These are phyloP conservation scores for Troides helena DNA, from an alignment of 2,888 invertebrate genomes.

Conservation along the genomic window DNA sequence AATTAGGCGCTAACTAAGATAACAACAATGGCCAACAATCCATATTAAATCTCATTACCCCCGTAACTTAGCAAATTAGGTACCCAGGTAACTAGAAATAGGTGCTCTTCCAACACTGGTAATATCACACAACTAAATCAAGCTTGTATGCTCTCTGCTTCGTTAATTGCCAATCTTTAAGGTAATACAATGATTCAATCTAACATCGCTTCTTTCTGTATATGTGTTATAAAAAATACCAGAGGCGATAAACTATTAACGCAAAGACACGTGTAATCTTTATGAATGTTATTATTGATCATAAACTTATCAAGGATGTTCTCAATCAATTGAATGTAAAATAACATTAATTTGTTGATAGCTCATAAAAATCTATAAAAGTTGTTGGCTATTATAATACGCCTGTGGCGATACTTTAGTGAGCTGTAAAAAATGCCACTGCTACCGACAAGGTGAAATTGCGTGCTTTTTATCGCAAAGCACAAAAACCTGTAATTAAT, in stretches of 20 bases:
- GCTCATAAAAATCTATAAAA: constrained; percentile 7
- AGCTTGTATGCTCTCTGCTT: too few species aligned
- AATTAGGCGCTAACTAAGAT: too few species aligned
- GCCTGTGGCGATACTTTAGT: constrained; percentile 51
- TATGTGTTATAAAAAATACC: neutral
- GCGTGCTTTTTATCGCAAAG: constrained; percentile 39
- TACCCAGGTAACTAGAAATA: too few species aligned
- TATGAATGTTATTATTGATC: neutral
- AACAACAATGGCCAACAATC: too few species aligned
- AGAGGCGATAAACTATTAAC: neutral
- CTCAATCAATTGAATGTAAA: neutral
- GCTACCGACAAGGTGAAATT: constrained; percentile 45
- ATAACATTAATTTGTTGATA: neutral
- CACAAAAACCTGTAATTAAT: constrained; percentile 31
- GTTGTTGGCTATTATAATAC: constrained; percentile 43
- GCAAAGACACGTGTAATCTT: neutral
- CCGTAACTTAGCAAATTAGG: too few species aligned
- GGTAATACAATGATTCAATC: too few species aligned
- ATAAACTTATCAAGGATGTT: neutral
- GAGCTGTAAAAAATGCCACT: constrained; percentile 44
- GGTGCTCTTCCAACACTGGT: too few species aligned
- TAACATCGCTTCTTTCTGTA: too few species aligned
- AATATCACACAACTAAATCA: too few species aligned
- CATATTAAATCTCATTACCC: too few species aligned
- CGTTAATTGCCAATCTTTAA: too few species aligned